These are phyloP conservation scores for Carollia perspicillata DNA, from an alignment of 2,113 vertebrate species.

Conservation along the genomic window DNA sequence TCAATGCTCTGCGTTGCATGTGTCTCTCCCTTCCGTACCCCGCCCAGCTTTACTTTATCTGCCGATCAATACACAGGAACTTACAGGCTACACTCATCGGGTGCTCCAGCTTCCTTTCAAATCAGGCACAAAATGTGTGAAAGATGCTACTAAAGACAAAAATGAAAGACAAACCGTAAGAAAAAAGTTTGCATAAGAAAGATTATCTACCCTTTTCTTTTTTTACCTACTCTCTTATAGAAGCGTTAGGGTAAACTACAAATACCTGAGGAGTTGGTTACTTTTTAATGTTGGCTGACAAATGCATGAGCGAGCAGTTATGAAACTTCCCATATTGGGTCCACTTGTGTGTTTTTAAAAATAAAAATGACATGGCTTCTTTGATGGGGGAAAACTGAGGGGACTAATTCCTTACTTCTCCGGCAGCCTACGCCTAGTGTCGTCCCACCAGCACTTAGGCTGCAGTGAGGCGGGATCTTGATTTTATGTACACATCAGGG, in stretches of 20 bases:
- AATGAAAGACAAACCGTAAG: conserved; percentile 71
- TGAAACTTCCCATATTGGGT: conserved; percentile 65
- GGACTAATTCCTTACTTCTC: conserved; percentile 49
- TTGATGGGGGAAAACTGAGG: conserved; percentile 67
- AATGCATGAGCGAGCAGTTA: conserved; percentile 74
- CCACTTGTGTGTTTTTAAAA: conserved; percentile 71
- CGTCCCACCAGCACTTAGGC: conserved; percentile 39
- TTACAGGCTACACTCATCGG: conserved; percentile 73
- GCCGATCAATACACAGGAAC: conserved; percentile 72
- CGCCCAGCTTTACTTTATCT: conserved; percentile 69
- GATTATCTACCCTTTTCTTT: conserved; percentile 79
- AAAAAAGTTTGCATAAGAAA: conserved; percentile 86
- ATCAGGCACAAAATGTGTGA: conserved; percentile 75
- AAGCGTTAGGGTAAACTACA: conserved; percentile 82
- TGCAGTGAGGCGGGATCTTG: conserved; percentile 70
- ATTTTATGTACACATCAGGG: conserved; percentile 74
- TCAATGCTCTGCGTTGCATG: conserved; percentile 64
- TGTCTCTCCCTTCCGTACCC: conserved; percentile 64
- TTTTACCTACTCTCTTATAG: conserved; percentile 80
- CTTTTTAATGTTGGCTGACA: conserved; percentile 76
- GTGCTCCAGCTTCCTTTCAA: conserved; percentile 70
- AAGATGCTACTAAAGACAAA: conserved; percentile 72
- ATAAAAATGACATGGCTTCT: conserved; percentile 76
- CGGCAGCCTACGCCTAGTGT: conserved; percentile 58
- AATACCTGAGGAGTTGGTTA: conserved; percentile 88